Percentiles rank a stretch among this genome's conserved stretches.
These are phyloP conservation scores for Desoria tigrina DNA, from an alignment of 2,888 invertebrate genomes.

Conservation along the genomic window DNA sequence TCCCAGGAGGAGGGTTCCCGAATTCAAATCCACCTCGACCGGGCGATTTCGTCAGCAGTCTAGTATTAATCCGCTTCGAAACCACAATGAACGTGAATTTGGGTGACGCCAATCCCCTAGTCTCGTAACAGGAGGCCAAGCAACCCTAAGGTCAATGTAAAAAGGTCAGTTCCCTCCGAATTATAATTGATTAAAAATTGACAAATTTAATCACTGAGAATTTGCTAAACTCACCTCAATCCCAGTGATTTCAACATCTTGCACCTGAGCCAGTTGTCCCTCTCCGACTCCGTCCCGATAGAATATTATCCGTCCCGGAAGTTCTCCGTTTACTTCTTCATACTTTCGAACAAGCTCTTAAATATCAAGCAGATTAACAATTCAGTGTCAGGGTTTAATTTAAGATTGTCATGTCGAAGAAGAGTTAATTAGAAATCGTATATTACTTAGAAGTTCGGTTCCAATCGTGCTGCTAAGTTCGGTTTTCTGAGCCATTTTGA, in stretches of 20 bases:
- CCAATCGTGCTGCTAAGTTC: neutral
- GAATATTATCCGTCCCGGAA: conserved; percentile 79
- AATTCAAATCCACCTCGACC: neutral
- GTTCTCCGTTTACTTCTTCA: conserved; percentile 50
- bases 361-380: neutral
- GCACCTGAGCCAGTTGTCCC: conserved; percentile 72
- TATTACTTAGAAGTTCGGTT: neutral
- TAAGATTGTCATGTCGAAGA: too few species aligned
- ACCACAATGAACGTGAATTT: conserved; percentile 78
- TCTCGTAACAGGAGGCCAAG: neutral
- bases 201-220: too few species aligned
- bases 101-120: conserved; percentile 13
- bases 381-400: neutral
- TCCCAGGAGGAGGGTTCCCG: conserved; percentile 74
- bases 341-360: neutral
- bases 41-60: conserved; percentile 55
- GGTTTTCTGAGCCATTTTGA: neutral
- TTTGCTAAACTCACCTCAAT: conserved; percentile 57
- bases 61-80: conserved; percentile 75
- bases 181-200: too few species aligned
- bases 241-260: conserved; percentile 77
- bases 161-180: too few species aligned
- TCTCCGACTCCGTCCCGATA: conserved; percentile 93
- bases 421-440: neutral
- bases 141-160: too few species aligned